These are phyloP conservation scores for Thelaira solivaga DNA, from an alignment of 2,888 invertebrate genomes.

Conservation along the genomic window DNA sequence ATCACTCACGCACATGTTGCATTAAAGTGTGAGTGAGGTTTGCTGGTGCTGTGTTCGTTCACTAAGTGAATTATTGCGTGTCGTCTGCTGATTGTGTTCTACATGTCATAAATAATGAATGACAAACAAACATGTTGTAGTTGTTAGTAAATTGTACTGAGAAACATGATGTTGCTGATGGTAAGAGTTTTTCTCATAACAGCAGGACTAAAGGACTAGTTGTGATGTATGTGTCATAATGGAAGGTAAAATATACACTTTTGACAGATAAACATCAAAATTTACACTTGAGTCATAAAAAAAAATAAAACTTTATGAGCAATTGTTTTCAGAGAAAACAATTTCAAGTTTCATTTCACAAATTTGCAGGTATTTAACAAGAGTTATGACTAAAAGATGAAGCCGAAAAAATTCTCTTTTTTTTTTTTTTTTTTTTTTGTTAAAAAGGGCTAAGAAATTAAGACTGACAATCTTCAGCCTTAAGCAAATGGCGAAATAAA, in stretches of 20 bases:
- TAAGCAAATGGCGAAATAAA: too few species aligned
- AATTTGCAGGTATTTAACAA: too few species aligned
- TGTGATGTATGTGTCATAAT: slow-evolving; percentile 45
- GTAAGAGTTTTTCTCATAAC: neutral
- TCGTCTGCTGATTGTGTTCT: slow-evolving; percentile 63
- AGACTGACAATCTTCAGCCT: too few species aligned
- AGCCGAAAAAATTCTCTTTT: neutral
- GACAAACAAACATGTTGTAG: slow-evolving; percentile 48
- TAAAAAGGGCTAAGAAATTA: neutral
- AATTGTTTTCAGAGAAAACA: too few species aligned
- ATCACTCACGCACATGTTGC: slow-evolving; percentile 59
- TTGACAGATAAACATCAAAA: slow-evolving; percentile 59
- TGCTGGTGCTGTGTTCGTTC: slow-evolving; percentile 11
- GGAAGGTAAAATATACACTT: slow-evolving; percentile 44
- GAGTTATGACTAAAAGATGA: neutral
- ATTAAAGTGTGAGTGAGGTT: slow-evolving; percentile 1
- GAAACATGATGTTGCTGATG: slow-evolving; percentile 16
- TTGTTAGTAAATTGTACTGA: slow-evolving; percentile 32
- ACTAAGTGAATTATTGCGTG: slow-evolving; percentile 67
- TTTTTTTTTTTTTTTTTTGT: neutral
- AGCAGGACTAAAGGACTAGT: slow-evolving; percentile 28
- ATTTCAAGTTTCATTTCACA: too few species aligned
- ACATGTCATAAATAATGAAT: slow-evolving; percentile 58
- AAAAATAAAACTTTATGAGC: neutral
- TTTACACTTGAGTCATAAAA: slow-evolving; percentile 40